Evolutionary conservation across 2,888 invertebrate genomes (phyloP).

Genomic region (Phengaris arion): DNA sequence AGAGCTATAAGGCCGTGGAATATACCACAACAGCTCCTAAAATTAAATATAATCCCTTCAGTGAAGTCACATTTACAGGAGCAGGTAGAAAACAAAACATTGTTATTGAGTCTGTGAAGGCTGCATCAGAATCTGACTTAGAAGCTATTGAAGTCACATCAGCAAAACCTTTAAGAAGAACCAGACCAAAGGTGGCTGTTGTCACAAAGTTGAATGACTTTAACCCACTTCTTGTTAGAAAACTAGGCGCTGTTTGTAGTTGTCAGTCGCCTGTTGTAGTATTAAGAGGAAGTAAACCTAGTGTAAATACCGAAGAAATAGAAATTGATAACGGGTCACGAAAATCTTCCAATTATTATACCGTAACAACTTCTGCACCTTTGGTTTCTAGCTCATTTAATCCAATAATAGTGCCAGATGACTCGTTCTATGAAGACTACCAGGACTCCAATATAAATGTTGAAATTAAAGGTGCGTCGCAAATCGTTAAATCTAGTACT

Average conservation of each 20-base stretch:
- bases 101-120: conserved; percentile 67
- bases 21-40: conserved; percentile 46
- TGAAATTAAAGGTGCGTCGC: conserved; percentile 51
- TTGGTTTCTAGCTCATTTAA: conserved; percentile 64
- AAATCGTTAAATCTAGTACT: conserved; percentile 57
- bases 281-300: conserved; percentile 70
- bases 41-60: conserved; percentile 57
- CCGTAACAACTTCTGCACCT: conserved; percentile 53
- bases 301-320: conserved; percentile 45
- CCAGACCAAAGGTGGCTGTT: conserved; percentile 76
- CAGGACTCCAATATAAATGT: conserved; percentile 56
- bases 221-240: conserved; percentile 84
- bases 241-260: conserved; percentile 86
- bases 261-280: conserved; percentile 81
- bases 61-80: conserved; percentile 50
- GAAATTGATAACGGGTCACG: conserved; percentile 48
- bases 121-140: conserved; percentile 69
- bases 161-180: conserved; percentile 53
- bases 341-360: conserved; percentile 49
- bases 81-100: conserved; percentile 65
- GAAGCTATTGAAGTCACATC: conserved; percentile 65
- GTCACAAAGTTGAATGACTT: conserved; percentile 85
- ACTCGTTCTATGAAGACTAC: conserved; percentile 71
- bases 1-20: conserved; percentile 54
- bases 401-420: conserved; percentile 74